phyloP scores from a whole-genome alignment of 2,113 vertebrate species.

The Micronisus gabar region DNA sequence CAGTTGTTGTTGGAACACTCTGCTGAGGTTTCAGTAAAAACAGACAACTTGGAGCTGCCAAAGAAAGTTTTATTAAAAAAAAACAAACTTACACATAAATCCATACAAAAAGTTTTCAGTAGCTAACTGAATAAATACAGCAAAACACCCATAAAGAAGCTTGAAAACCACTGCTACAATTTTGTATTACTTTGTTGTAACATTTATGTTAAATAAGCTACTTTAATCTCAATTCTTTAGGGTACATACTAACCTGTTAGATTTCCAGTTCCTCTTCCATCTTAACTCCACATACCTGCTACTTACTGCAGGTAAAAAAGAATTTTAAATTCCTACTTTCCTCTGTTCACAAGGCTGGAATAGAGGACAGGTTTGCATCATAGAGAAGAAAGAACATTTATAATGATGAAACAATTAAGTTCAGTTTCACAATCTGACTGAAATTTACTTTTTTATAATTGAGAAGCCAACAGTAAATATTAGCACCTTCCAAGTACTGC shows the following conservation, averaged over 20 bases:
- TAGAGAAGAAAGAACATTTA: not conserved
- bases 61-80: not conserved
- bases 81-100: not conserved
- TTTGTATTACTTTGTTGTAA: not conserved
- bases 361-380: not conserved
- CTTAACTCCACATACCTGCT: not conserved
- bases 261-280: not conserved
- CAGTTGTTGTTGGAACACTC: conserved; percentile 30
- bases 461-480: not conserved
- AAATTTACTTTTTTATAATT: not conserved
- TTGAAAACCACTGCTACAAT: not conserved
- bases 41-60: not conserved
- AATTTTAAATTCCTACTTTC: not conserved
- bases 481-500: not conserved
- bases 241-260: not conserved
- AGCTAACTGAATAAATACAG: not conserved
- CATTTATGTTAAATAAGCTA: not conserved
- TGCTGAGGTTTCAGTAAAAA: conserved; percentile 11
- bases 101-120: not conserved
- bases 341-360: not conserved
- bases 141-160: not conserved
- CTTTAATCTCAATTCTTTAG: not conserved
- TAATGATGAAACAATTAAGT: not conserved
- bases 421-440: not conserved
- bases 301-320: not conserved